Conservation (phyloP, 2,113 vertebrate species). For the Morone chrysops region DNA sequence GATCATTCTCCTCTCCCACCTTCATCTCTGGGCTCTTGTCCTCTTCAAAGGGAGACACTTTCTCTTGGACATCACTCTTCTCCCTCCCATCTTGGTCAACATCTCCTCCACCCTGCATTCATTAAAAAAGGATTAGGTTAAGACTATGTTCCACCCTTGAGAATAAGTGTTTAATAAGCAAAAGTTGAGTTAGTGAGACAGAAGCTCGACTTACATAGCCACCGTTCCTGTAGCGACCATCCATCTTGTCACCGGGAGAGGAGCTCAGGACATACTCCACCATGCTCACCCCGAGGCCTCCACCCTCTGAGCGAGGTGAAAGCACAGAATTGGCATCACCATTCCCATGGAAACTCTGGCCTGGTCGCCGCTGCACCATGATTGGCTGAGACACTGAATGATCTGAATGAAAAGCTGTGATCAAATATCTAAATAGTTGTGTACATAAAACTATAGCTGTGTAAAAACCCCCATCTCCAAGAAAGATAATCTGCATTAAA, state of each 20-base stretch:
- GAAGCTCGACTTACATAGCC: conserved; percentile 90
- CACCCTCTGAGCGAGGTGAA: conserved; percentile 97
- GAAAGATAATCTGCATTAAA: background rate
- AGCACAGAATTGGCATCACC: conserved; percentile 96
- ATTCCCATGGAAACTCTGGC: conserved; percentile 98
- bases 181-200: background rate
- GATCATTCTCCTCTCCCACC: conserved; percentile 91
- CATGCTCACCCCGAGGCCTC: conserved; percentile 99
- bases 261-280: conserved; percentile 99
- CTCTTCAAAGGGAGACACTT: conserved; percentile 95
- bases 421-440: conserved; percentile 45
- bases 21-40: conserved; percentile 96
- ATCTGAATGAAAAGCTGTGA: conserved; percentile 84
- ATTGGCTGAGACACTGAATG: conserved; percentile 99
- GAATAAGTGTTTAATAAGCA: background rate
- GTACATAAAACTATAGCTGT: background rate
- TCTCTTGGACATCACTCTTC: conserved; percentile 93
- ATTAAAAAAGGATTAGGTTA: background rate
- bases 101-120: conserved; percentile 91
- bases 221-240: conserved; percentile 95
- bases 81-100: conserved; percentile 93
- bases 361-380: conserved; percentile 98
- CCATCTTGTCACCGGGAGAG: conserved; percentile 98
- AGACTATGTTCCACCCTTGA: background rate
- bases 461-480: conserved; percentile 20